Base-by-base conservation (phyloP, 92 coral and sea anemone genomes). In the Bergia puertoricense region DNA sequence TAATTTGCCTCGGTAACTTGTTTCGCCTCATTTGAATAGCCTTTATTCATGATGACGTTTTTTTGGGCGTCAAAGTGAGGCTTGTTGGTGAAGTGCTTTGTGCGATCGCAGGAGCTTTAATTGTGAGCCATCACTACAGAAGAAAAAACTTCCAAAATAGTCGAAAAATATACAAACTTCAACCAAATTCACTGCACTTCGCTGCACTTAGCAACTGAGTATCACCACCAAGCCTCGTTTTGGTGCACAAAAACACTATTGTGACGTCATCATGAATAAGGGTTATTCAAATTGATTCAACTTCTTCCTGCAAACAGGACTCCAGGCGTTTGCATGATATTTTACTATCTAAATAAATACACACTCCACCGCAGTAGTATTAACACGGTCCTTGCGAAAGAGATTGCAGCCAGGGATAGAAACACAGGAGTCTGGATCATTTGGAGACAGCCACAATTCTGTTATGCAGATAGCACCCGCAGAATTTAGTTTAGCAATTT, bases 381-480 rank as follows among this genome's bases (percentile, higher is more conserved):
- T 65, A 76, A 66, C 74, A 38, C 90, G 88, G 38, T 88, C 91
- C 84, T 85, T 91, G 69, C 94, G 67, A 77, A 91, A 89, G 89
- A 85, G 37, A 48, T 85, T 89, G 72, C 65, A 91, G 2, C 91
- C 91, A 37, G 91, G 91, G 48, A 91, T 78, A 88, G 76, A 79
- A 62, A 91, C 85, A 65, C 81, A 82, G 14, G 87, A 91, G 67
- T 91, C 93, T 81, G 86, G 91, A 8, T 88, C 76, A 62, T 77
- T 46, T 16, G 89, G n/a, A 66, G 86, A 91, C 65, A 91, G 86
- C 93, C 89, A 91, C 48, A 89, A 73, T 65, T 88, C 91, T 3
- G 91, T 91, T 51, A 87, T 88, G 90, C 91, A 91, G 59, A 89
- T 74, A 16, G 84, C 91, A 42, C 88, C 85, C 13, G 89, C 91